phyloP scores from a whole-genome alignment of 1,140 invertebrate species.

The Vanessa atalanta region DNA sequence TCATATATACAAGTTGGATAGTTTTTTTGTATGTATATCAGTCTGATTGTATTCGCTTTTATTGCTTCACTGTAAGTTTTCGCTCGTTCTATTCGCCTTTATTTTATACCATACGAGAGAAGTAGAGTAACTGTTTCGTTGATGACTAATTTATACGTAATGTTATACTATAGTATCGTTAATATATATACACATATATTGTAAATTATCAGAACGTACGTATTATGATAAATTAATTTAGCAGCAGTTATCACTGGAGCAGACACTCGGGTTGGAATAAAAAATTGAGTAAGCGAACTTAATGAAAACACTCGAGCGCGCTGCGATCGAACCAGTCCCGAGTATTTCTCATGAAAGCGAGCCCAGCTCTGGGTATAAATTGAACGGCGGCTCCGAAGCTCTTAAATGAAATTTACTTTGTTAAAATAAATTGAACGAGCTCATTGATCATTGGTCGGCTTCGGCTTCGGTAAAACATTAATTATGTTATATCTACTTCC shows the following conservation, averaged over 20 bases:
- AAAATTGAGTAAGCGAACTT: slow-evolving; percentile 9
- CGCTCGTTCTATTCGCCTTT: no score
- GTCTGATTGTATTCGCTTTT: no score
- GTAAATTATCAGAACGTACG: background rate
- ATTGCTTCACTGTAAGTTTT: no score
- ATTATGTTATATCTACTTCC: slow-evolving; percentile 20
- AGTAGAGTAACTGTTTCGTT: background rate
- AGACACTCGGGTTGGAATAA: slow-evolving; percentile 9
- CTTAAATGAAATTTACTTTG: slow-evolving; percentile 42
- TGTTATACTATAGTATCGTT: background rate
- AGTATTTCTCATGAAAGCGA: slow-evolving; percentile 34
- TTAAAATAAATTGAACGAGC: slow-evolving; percentile 41
- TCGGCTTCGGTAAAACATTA: slow-evolving; percentile 12
- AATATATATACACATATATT: background rate
- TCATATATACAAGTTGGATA: no score
- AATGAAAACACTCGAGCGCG: slow-evolving; percentile 28
- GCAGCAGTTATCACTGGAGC: background rate
- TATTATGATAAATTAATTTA: slow-evolving; percentile 5
- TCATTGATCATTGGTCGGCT: slow-evolving; percentile 32
- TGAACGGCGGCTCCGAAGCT: slow-evolving; percentile 28
- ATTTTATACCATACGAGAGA: no score
- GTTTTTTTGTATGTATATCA: no score
- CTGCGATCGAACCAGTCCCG: slow-evolving; percentile 14
- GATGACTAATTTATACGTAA: background rate
- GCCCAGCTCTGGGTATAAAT: slow-evolving; percentile 34